Base-by-base conservation (phyloP, 2,113 vertebrate genomes). In the Crypturellus undulatus region DNA sequence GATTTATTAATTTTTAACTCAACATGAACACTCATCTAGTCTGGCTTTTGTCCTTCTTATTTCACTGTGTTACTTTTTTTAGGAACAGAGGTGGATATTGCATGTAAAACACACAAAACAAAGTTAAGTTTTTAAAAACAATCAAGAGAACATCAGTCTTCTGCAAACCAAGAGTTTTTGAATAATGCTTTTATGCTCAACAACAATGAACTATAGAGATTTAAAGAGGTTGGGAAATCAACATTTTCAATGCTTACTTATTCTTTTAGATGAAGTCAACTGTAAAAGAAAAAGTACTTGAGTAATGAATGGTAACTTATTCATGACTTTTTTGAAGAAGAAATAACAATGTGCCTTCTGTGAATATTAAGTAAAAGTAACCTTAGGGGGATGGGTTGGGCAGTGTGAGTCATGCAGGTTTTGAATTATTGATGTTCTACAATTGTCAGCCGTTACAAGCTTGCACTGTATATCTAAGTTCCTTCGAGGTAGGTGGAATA, bases 251-350 rank as follows among this genome's bases (percentile, higher is more conserved):
- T 1, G 4, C 70, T 85, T 77, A 63, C 56, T 76, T 54, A 87
- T 89, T 89, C 81, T 71, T 86, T 84, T 28, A 79, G 54, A 78
- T 72, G 49, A 90, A 93, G 51, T 83, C 54, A 84, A 40, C 14
- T 42, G 69, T n/a, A 7, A 79, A 93, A 89, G 72, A 67, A 56
- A 12, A 58, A 28, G 12, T n/a, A 30, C 79, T 91, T 52, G 82
- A 34, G 70, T 90, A 92, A 95, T 71, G 81, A 93, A 96, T 89
- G 73, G 56, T 93, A 94, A 96, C 84, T 90, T 97, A 96, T 96
- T 95, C 84, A 93, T 84, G 14, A 85, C 82, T 92, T 93, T 92
- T 93, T 42, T 77, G 62, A 90, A 51, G 72, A 75, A 89, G 70
- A 86, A 96, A 87, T 54, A 93, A 96, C 89, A 85, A 79, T 79